These are phyloP conservation scores for Bothrops jararaca DNA, from an alignment of 2,113 vertebrate species.

Conservation along the genomic window DNA sequence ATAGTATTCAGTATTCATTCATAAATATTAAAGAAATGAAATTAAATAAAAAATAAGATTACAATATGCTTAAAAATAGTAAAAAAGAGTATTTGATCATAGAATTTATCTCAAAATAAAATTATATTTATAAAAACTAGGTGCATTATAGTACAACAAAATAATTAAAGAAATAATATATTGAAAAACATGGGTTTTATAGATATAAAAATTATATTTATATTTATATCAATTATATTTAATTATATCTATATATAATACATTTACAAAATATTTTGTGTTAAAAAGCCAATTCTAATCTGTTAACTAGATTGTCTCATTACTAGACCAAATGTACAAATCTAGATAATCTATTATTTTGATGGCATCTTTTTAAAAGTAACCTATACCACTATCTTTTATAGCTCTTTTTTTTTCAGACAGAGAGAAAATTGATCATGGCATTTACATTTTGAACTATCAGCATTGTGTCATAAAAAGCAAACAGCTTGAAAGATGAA, in stretches of 20 bases:
- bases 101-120: not conserved
- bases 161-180: not conserved
- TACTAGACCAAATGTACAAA: slow-evolving; percentile 13
- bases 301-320: slow-evolving; percentile 17
- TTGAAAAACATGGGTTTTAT: not conserved
- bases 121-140: not conserved
- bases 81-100: not conserved
- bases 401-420: slow-evolving; percentile 29
- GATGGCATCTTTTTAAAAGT: slow-evolving; percentile 34
- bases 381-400: slow-evolving; percentile 11
- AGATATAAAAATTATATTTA: not conserved
- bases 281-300: slow-evolving; percentile 20
- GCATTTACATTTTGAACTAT: slow-evolving; percentile 59
- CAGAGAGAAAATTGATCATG: slow-evolving; percentile 46
- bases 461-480: slow-evolving; percentile 58
- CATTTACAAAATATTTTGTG: slow-evolving; percentile 24
- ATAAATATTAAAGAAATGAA: not conserved
- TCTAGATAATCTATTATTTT: slow-evolving; percentile 36
- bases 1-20: not conserved
- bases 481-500: slow-evolving; percentile 62
- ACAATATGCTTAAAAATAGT: not conserved
- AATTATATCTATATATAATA: too few relatives aligned
- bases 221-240: too few relatives aligned
- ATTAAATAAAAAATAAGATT: not conserved
- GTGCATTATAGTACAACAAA: not conserved